Base-by-base conservation (phyloP, 2,888 invertebrate species). In the Sesia bembeciformis region DNA sequence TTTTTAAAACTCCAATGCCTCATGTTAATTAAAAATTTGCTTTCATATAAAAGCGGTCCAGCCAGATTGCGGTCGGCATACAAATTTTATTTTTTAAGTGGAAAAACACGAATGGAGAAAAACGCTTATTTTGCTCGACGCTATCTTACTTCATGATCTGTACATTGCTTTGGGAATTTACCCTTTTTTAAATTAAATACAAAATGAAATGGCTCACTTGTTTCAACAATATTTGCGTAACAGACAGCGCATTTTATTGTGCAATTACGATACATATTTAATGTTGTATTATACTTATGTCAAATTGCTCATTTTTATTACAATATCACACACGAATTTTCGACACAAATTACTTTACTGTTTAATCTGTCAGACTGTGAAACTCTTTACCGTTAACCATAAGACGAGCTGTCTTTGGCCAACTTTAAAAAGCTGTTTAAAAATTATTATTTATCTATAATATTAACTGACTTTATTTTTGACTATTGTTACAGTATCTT, bases 11-110 rank as follows among this genome's bases (percentile, higher is more conserved):
- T 62, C 64, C 67, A 68, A 66, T 70, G 68, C 70, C 72, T 71
- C 70, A 72, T 72, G 74, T 73, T 78, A 76, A 78, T 79, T 77
- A 73, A 73, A 46, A 72, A 70, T 74, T 72, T 72, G 73, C 68
- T 74, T 75, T 72, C 67, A 74, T 76, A 71, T 62, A 67, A 68
- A 78, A 68, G 49, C 64, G 65, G 63, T 61, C 64, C 63, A 56
- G 60, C 66, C 64, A 69, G 68, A 68, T 71, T 74, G 72, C 62
- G 72, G 71, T 66, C 62, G 65, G 73, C 68, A 68, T 70, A 72
- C 70, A 64, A 69, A 72, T 73, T 75, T 64, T 62, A 70, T 70
- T 70, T 73, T 76, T 72, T 66, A 68, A 69, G 60, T 62, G 66
- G 63, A 66, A 69, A 67, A 65, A 65, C 65, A 66, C 58, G 65